These are phyloP conservation scores for Sminthurides aquaticus DNA, from an alignment of 2,888 invertebrate species.

Conservation along the genomic window DNA sequence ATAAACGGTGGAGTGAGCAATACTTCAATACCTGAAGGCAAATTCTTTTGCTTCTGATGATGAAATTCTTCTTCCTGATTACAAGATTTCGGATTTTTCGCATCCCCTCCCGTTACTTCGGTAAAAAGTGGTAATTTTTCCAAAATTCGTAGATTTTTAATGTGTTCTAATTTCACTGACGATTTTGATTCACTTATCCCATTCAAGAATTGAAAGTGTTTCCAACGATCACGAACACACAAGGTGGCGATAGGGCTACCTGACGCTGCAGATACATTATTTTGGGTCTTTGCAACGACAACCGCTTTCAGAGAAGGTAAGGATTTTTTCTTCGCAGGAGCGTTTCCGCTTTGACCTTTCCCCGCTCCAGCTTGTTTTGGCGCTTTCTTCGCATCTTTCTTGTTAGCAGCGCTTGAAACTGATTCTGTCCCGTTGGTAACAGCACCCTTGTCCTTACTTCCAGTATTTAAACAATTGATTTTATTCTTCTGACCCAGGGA, in stretches of 20 bases:
- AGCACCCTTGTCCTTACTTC: background rate
- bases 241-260: slow-evolving; percentile 6
- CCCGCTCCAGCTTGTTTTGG: slow-evolving; percentile 1
- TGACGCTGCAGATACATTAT: slow-evolving; percentile 2
- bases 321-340: background rate
- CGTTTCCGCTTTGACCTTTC: background rate
- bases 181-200: slow-evolving; percentile 10
- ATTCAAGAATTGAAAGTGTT: slow-evolving; percentile 17
- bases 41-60: background rate
- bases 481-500: too few relatives aligned
- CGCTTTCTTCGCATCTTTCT: slow-evolving; percentile 2
- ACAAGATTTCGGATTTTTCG: too few relatives aligned
- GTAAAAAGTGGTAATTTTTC: slow-evolving; percentile 28
- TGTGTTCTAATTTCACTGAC: slow-evolving; percentile 28
- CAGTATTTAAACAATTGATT: too few relatives aligned
- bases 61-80: background rate
- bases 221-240: slow-evolving; percentile 26
- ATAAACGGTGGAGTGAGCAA: slow-evolving; percentile 21
- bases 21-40: slow-evolving; percentile 17
- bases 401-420: background rate
- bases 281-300: too few relatives aligned
- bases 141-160: slow-evolving; percentile 36
- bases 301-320: too few relatives aligned
- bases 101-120: background rate
- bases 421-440: too few relatives aligned